phyloP scores from a whole-genome alignment of 2,113 vertebrate genomes.

The Sminthopsis crassicaudata region DNA sequence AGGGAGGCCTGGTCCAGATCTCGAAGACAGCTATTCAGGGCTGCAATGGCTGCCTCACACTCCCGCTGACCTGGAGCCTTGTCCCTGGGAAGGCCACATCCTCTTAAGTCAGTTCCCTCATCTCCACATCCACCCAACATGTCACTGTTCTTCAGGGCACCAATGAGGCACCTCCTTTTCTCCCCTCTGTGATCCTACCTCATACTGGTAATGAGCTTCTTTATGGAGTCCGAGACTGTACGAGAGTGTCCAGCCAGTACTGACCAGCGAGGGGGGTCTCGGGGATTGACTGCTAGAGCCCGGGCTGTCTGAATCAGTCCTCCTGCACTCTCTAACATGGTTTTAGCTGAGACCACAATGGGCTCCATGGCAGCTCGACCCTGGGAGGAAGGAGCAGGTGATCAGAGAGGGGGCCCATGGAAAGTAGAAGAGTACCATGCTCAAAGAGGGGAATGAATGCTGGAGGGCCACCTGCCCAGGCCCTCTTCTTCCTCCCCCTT shows the following conservation, averaged over 20 bases:
- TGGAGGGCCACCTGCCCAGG: neutral
- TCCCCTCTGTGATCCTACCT: slow-evolving; percentile 83
- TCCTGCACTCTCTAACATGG: slow-evolving; percentile 95
- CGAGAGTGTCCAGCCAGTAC: slow-evolving; percentile 96
- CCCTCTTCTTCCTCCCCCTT: neutral
- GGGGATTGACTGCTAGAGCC: slow-evolving; percentile 96
- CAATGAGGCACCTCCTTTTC: neutral
- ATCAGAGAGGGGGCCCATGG: neutral
- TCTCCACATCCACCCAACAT: neutral
- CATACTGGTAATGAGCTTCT: slow-evolving; percentile 99
- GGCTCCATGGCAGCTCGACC: slow-evolving; percentile 96
- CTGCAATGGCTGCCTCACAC: slow-evolving; percentile 95
- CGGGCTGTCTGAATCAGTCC: slow-evolving; percentile 96
- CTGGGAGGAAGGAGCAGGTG: slow-evolving; percentile 77
- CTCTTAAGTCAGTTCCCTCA: neutral
- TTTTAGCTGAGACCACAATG: slow-evolving; percentile 92
- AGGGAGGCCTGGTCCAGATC: slow-evolving; percentile 98
- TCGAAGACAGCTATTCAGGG: slow-evolving; percentile 93
- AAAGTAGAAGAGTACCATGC: neutral
- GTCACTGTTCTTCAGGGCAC: neutral
- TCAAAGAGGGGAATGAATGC: neutral
- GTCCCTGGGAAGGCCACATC: slow-evolving; percentile 85
- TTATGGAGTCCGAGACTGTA: slow-evolving; percentile 98
- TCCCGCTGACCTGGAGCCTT: slow-evolving; percentile 98
- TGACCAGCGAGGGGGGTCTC: slow-evolving; percentile 96